phyloP scores from a whole-genome alignment of 1,140 invertebrate genomes.

The Plectrocnemia conspersa region DNA sequence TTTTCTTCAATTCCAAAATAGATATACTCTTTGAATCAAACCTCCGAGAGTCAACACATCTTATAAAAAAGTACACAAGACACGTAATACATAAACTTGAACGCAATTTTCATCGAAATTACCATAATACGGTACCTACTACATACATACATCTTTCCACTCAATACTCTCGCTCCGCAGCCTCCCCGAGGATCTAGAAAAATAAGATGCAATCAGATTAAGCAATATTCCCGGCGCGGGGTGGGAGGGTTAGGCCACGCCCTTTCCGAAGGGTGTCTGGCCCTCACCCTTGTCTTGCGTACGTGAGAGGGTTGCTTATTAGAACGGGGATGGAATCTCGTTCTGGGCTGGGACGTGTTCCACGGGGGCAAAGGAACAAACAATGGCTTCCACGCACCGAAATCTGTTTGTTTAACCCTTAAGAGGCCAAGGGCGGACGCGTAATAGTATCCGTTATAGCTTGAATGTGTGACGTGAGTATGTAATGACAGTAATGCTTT shows the following conservation, averaged over 20 bases:
- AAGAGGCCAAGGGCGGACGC: slow-evolving; percentile 16
- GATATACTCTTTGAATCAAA: too few relatives aligned
- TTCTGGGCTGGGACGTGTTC: slow-evolving; percentile 6
- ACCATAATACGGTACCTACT: too few relatives aligned
- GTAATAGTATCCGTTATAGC: too few relatives aligned
- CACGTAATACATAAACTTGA: too few relatives aligned
- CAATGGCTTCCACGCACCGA: not conserved
- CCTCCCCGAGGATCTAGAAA: not conserved
- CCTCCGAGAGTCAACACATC: too few relatives aligned
- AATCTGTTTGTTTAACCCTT: slow-evolving; percentile 15
- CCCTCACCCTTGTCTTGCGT: not conserved
- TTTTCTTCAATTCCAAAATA: too few relatives aligned
- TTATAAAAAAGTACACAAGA: too few relatives aligned
- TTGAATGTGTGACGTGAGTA: too few relatives aligned
- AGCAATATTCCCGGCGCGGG: not conserved
- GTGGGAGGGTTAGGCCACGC: slow-evolving; percentile 6
- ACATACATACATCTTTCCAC: too few relatives aligned
- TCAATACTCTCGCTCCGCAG: too few relatives aligned
- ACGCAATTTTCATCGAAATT: too few relatives aligned
- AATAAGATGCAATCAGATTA: slow-evolving; percentile 20
- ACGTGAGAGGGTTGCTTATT: slow-evolving; percentile 19
- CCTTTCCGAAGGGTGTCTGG: not conserved
- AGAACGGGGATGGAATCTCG: slow-evolving; percentile 6
- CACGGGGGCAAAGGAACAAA: slow-evolving; percentile 6
- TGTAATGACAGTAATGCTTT: too few relatives aligned